phyloP scores from a whole-genome alignment of 2,888 invertebrate genomes.

The Lycaena phlaeas region DNA sequence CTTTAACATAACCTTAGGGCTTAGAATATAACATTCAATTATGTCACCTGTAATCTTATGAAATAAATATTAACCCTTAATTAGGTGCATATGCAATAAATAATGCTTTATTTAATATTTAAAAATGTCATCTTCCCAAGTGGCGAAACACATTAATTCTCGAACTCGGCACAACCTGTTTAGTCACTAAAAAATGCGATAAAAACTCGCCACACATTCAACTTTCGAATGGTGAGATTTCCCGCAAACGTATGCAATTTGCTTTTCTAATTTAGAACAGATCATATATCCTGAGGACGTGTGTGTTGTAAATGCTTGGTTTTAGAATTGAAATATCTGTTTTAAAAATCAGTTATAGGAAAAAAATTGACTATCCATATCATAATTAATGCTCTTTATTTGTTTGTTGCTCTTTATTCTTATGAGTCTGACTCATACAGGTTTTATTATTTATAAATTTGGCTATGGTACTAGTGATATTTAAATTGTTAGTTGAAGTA shows the following conservation, averaged over 20 bases:
- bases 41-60: no score
- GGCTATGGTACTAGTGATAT: no score
- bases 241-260: constrained; percentile 45
- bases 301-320: background rate
- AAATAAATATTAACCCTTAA: no score
- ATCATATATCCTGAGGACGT: background rate
- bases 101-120: background rate
- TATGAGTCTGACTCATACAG: no score
- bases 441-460: no score
- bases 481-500: no score
- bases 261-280: constrained; percentile 23
- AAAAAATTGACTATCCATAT: no score
- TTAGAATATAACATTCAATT: no score
- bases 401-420: no score
- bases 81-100: background rate
- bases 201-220: constrained; percentile 37
- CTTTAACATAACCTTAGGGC: no score
- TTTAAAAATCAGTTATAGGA: no score
- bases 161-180: constrained; percentile 49
- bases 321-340: background rate
- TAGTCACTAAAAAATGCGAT: constrained; percentile 39
- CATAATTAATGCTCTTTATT: no score
- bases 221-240: constrained; percentile 38
- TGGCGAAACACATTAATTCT: constrained; percentile 7
- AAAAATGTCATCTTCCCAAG: constrained; percentile 7